These are phyloP conservation scores for Callithrix jacchus DNA, from an alignment of 2,113 vertebrate genomes.

Conservation along the genomic window DNA sequence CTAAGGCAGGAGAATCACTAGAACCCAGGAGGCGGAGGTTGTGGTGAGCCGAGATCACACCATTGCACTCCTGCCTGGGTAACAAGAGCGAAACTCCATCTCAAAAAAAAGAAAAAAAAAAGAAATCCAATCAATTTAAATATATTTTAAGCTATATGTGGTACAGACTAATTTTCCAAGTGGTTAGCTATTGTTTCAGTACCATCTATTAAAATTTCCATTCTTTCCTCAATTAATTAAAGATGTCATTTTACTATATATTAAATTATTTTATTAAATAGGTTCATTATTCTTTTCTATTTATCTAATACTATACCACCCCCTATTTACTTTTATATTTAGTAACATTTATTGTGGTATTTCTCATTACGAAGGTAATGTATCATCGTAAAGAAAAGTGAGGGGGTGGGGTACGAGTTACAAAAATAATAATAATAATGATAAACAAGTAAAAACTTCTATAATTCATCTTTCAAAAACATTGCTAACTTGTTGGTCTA, in stretches of 20 bases:
- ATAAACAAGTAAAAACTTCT: neutral
- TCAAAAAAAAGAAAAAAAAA: too few relatives aligned
- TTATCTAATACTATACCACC: neutral
- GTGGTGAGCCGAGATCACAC: too few relatives aligned
- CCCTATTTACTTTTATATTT: slow-evolving; percentile 1
- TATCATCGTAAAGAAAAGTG: neutral
- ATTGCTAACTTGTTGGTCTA: neutral
- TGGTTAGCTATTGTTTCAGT: neutral
- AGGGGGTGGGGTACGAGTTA: neutral
- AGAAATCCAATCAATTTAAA: slow-evolving; percentile 11
- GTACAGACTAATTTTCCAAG: neutral
- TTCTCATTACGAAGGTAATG: neutral
- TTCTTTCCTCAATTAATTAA: slow-evolving; percentile 17
- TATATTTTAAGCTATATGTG: neutral
- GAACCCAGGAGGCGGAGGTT: too few relatives aligned
- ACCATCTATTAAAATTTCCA: neutral
- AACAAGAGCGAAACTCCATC: too few relatives aligned
- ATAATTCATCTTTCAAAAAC: neutral
- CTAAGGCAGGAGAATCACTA: too few relatives aligned
- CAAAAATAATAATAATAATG: neutral
- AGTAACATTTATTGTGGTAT: neutral
- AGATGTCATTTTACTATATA: slow-evolving; percentile 24
- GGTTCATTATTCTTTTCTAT: neutral
- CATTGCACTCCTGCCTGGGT: too few relatives aligned
- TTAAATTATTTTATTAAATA: slow-evolving; percentile 20